Percentiles rank a stretch among this genome's conserved stretches.
These are phyloP conservation scores for Epinephelus awoara DNA, from an alignment of 2,797 vertebrate genomes.

Conservation along the genomic window DNA sequence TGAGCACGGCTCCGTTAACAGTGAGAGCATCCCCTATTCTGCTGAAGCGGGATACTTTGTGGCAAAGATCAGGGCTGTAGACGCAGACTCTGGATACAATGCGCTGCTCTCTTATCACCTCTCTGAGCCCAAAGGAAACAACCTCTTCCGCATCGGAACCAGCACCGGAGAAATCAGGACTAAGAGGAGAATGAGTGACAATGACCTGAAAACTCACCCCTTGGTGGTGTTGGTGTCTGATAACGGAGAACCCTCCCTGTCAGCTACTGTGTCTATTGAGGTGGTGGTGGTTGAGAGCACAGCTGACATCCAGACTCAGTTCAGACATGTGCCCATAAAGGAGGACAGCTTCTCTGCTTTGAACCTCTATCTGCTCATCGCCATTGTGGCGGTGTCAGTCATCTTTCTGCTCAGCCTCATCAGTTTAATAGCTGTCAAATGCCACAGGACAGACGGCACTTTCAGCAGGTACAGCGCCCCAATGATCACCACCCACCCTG, in stretches of 20 bases:
- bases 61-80: conserved; percentile 59
- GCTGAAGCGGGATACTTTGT: conserved; percentile 54
- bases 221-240: background rate
- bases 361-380: too few species aligned
- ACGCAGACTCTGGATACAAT: conserved; percentile 57
- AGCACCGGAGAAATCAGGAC: conserved; percentile 62
- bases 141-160: conserved; percentile 52
- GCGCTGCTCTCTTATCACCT: conserved; percentile 39
- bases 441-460: conserved; percentile 51
- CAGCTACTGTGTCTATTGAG: conserved; percentile 86
- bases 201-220: conserved; percentile 72
- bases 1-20: conserved; percentile 61
- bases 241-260: conserved; percentile 66
- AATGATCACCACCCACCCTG: conserved; percentile 68
- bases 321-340: conserved; percentile 25
- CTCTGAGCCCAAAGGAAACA: conserved; percentile 57
- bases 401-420: too few species aligned
- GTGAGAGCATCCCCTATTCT: conserved; percentile 47
- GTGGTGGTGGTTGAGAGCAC: conserved; percentile 37
- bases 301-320: conserved; percentile 19
- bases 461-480: conserved; percentile 58
- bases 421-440: conserved; percentile 36
- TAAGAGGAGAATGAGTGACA: conserved; percentile 81
- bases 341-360: background rate
- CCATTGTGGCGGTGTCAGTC: too few species aligned